Base-by-base conservation (phyloP, 2,797 vertebrate genomes). In the Microctenopoma lineatum region DNA sequence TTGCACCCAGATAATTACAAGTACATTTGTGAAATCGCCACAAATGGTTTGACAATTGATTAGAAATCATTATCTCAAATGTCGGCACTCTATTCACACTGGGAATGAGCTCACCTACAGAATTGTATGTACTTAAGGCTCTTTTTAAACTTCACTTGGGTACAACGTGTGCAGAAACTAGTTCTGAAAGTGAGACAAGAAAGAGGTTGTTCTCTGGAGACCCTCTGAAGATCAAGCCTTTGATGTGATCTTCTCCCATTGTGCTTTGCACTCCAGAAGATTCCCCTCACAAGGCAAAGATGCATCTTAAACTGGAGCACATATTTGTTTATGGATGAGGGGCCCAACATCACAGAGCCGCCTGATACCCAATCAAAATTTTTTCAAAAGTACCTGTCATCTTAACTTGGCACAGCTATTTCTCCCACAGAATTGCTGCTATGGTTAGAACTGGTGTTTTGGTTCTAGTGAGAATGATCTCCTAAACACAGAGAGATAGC, bases 321-420 rank as follows among this genome's bases (percentile, higher is more conserved):
- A 64, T 88, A 83, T 92, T 91, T 91, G 86, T 84, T 92, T 90
- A 88, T 78, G 77, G 76, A 88, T 87, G 80, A 89, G 78, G 51
- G 54, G 60, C 67, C 51, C 47, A 12, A 65, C 79, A 82, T 88
- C 83, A 80, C 6, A 76, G 66, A 60, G 71, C 39, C 48, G 36
- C 39, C 45, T 76, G 48, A 50, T 8, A 84, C 34, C 78, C 77
- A 86, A 84, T 86, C 72, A 80, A 64, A 74, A 66, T 51, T 50
- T 3, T 8, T 79, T 74, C 79, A 29, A 42, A 75, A 42, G 18
- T 73, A 63, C 39, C 58, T 84, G 81, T 83, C 75, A 81, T 82
- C 77, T 50, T 48, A 61, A 59, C 61, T 44, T 29, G n/a, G 32
- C 15, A 46, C 45, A 7, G 60, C 44, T 48, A 56, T 46, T 48